Percentiles rank a stretch among this genome's conserved stretches.
Conservation (phyloP, 2,888 invertebrate species). For the Tigriopus californicus region DNA sequence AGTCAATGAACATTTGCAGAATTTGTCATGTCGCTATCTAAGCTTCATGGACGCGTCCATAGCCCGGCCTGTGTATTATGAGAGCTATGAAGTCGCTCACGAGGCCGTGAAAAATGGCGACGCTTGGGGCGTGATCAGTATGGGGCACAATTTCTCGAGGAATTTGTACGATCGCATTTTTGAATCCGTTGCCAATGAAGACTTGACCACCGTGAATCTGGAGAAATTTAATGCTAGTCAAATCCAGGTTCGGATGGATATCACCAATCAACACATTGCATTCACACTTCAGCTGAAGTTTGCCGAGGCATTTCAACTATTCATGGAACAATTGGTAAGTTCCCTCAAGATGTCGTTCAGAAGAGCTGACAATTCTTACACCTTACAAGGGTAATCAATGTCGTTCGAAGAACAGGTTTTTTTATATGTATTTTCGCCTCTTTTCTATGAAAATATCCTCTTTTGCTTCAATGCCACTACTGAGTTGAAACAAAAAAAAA, state of each 20-base stretch:
- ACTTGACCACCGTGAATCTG: slow-evolving; percentile 19
- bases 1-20: background rate
- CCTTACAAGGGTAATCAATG: too few species aligned
- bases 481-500: too few species aligned
- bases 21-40: slow-evolving; percentile 3
- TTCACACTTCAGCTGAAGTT: slow-evolving; percentile 3
- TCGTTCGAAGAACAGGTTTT: too few species aligned
- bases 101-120: slow-evolving; percentile 24
- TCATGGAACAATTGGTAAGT: background rate
- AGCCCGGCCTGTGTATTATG: background rate
- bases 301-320: slow-evolving; percentile 2
- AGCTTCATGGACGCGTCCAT: background rate
- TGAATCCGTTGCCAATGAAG: background rate
- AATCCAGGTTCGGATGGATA: slow-evolving; percentile 21
- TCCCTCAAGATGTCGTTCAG: too few species aligned
- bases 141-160: slow-evolving; percentile 25
- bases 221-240: slow-evolving; percentile 21
- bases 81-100: slow-evolving; percentile 18
- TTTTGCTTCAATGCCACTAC: too few species aligned
- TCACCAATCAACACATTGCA: slow-evolving; percentile 22
- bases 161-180: slow-evolving; percentile 20
- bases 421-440: too few species aligned
- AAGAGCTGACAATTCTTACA: too few species aligned
- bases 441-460: too few species aligned
- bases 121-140: slow-evolving; percentile 25